Percentiles rank a stretch among this genome's conserved stretches.
Conservation (phyloP, 2,888 invertebrate species). For the Noctua janthina region DNA sequence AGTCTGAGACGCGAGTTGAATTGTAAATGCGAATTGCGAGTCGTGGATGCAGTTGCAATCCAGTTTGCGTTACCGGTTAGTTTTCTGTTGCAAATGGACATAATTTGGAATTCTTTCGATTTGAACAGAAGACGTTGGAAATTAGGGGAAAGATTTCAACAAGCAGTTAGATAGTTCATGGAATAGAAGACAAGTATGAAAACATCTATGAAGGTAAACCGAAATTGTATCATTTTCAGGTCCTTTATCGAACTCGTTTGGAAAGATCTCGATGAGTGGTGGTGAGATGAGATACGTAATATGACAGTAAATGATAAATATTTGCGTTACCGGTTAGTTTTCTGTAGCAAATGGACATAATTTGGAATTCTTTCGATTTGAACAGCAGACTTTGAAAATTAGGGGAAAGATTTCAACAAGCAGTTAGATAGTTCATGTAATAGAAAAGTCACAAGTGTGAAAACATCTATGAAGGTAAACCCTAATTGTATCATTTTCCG, state of each 20-base stretch:
- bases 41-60: slow-evolving; percentile 71
- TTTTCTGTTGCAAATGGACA: slow-evolving; percentile 65
- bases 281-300: neutral
- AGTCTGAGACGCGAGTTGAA: slow-evolving; percentile 83
- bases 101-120: slow-evolving; percentile 51
- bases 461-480: neutral
- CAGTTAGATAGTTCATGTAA: neutral
- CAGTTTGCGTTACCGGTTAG: slow-evolving; percentile 73
- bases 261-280: no score
- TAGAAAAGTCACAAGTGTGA: neutral
- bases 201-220: neutral
- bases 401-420: slow-evolving; percentile 4
- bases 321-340: slow-evolving; percentile 73
- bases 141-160: slow-evolving; percentile 18
- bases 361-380: slow-evolving; percentile 46
- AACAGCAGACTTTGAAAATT: slow-evolving; percentile 26
- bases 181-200: neutral
- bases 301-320: slow-evolving; percentile 20
- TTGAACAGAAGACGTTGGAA: slow-evolving; percentile 18
- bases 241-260: neutral
- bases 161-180: neutral
- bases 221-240: neutral
- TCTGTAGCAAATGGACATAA: slow-evolving; percentile 62
- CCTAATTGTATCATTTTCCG: neutral
- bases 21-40: slow-evolving; percentile 81